Evolutionary conservation across 2,888 invertebrate species (phyloP), one percentile per base, ranked within the genome.

Genomic region (Pardosa pseudoannulata): DNA sequence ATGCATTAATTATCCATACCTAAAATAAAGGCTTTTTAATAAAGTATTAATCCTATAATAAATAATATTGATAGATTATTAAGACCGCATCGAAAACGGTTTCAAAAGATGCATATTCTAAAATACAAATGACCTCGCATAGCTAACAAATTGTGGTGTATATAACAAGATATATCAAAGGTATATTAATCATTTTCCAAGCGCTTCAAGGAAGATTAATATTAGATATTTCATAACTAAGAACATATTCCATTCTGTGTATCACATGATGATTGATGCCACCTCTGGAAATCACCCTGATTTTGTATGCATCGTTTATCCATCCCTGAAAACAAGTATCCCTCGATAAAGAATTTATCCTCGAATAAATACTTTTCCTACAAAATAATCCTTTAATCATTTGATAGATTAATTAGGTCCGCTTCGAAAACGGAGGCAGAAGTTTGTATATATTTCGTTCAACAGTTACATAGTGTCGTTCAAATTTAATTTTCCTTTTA

Each of bases 401-500:
- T 56, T 56, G 56, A 56, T 56, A 23, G 56, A 56, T 56, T 56
- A 56, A 56, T 56, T 56, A 56, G 23, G 5, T 56, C 56, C 23
- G 19, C 23, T 2, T 56, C 11, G 6, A 2, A 23, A 56, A 56
- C 46, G 11, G 5, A 46, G n/a, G n/a, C 2, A 1, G 6, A 11
- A n/a, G 16, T 56, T 23, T 6, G 19, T 11, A n/a, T n/a, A n/a
- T n/a, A 56, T 56, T 56, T 56, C 23, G 56, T 56, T 56, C 56
- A 23, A 23, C 2, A 3, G 23, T 56, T 23, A 56, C 3, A 11
- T 23, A 6, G 11, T 23, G 19, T 56, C 23, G 1, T 56, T 5
- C 16, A 56, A 56, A 56, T 56, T 56, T 23, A 56, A 56, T 56
- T 56, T 56, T 23, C 23, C 11, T 2, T n/a, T 23, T 7, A 19